Evolutionary conservation across 2,888 invertebrate species (phyloP).

Genomic region (Drosophila hamatofila): DNA sequence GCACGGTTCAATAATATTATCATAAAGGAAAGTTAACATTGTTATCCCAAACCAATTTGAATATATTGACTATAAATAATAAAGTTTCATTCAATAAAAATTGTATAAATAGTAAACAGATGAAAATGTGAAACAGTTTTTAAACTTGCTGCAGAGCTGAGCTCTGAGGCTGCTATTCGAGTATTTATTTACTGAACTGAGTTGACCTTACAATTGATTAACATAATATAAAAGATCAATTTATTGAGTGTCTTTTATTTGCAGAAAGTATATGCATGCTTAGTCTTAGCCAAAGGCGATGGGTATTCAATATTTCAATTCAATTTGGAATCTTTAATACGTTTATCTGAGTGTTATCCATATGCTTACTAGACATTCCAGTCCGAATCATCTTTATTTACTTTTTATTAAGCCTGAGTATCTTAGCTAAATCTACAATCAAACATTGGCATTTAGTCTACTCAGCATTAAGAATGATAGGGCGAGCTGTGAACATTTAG

Average conservation of each 20-base stretch:
- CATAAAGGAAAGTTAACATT: neutral
- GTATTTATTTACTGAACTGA: neutral
- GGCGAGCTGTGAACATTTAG: too few relatives aligned
- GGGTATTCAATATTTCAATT: neutral
- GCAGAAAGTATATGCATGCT: neutral
- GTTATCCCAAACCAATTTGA: neutral
- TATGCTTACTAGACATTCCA: neutral
- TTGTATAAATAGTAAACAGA: neutral
- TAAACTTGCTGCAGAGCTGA: too few relatives aligned
- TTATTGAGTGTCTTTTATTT: neutral
- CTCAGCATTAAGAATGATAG: too few relatives aligned
- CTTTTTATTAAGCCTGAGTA: neutral
- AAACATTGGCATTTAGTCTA: too few relatives aligned
- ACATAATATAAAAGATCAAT: neutral
- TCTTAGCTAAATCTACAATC: too few relatives aligned
- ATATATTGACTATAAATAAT: conserved; percentile 1
- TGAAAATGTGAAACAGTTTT: neutral
- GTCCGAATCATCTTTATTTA: neutral
- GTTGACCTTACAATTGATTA: neutral
- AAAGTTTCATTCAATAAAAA: neutral
- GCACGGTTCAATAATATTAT: conserved; percentile 1
- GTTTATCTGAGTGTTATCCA: too few relatives aligned
- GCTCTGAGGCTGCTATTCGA: neutral
- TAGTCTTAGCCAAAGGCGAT: neutral
- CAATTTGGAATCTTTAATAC: neutral